Evolutionary conservation across 1,140 invertebrate genomes (phyloP), one percentile per base, ranked within the genome.

Genomic region (Proctacanthus coquilletti): DNA sequence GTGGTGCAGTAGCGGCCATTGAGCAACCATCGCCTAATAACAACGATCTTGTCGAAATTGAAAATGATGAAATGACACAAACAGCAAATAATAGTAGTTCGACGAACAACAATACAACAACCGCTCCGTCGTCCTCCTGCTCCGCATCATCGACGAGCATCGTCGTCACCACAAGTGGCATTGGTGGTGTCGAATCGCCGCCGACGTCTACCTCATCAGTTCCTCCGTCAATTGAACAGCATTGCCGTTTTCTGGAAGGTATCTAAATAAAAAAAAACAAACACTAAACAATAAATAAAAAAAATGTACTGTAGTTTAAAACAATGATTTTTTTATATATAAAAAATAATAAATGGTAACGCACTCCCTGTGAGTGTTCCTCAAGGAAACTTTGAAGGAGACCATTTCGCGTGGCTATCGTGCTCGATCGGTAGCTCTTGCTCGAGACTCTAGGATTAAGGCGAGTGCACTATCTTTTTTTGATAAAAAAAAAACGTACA

Each of bases 401-500:
- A n/a, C n/a, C n/a, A n/a, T n/a, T n/a, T n/a, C n/a, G n/a, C n/a
- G n/a, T n/a, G n/a, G n/a, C n/a, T n/a, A n/a, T n/a, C n/a, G n/a
- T n/a, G n/a, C n/a, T n/a, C n/a, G n/a, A n/a, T n/a, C n/a, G n/a
- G n/a, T n/a, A n/a, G n/a, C n/a, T n/a, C n/a, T n/a, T 27, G 23
- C 23, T 27, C 23, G 23, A 27, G 23, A 27, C 23, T 27, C 23
- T 27, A 27, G 23, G 23, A 27, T 27, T 27, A 27, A 27, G 23
- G 23, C 23, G 13, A 27, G 23, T 27, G 23, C 23, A 27, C 8
- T 9, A 27, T 27, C 8, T 27, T 27, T 27, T 27, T 9, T 27
- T 27, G n/a, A n/a, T n/a, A n/a, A n/a, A n/a, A n/a, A n/a, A n/a
- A n/a, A n/a, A n/a, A n/a, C n/a, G n/a, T n/a, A n/a, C n/a, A n/a